Evolutionary conservation across 1,140 invertebrate species (phyloP).

Genomic region (Drosophila pruinosa): DNA sequence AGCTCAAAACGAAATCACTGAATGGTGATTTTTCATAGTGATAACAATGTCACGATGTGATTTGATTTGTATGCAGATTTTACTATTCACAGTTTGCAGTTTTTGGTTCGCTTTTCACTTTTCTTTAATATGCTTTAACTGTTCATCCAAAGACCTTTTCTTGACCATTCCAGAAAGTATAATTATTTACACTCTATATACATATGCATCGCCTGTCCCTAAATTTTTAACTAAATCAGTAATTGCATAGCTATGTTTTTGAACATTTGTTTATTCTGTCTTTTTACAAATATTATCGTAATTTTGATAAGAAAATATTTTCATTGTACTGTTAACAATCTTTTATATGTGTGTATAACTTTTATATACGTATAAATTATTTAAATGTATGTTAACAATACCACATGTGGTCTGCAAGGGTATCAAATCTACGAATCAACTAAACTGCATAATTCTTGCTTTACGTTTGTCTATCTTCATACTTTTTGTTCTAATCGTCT

Average conservation of each 20-base stretch:
- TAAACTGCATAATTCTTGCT: not conserved
- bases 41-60: constrained; percentile 58
- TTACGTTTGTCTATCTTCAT: not conserved
- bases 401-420: too few relatives aligned
- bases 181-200: not conserved
- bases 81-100: not conserved
- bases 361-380: too few relatives aligned
- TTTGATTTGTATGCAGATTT: constrained; percentile 55
- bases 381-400: too few relatives aligned
- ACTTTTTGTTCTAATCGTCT: not conserved
- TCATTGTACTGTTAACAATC: too few relatives aligned
- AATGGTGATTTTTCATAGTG: constrained; percentile 62
- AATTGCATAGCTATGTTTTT: too few relatives aligned
- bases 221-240: too few relatives aligned
- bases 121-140: not conserved
- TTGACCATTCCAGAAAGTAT: not conserved
- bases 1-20: constrained; percentile 49
- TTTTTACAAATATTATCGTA: too few relatives aligned
- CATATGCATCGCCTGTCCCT: not conserved
- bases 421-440: too few relatives aligned
- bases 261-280: not conserved
- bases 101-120: not conserved
- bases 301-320: too few relatives aligned
- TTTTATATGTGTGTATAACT: too few relatives aligned
- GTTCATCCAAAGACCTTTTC: not conserved